Base-by-base conservation (phyloP, 2,888 invertebrate species). In the Trichopria drosophilae region DNA sequence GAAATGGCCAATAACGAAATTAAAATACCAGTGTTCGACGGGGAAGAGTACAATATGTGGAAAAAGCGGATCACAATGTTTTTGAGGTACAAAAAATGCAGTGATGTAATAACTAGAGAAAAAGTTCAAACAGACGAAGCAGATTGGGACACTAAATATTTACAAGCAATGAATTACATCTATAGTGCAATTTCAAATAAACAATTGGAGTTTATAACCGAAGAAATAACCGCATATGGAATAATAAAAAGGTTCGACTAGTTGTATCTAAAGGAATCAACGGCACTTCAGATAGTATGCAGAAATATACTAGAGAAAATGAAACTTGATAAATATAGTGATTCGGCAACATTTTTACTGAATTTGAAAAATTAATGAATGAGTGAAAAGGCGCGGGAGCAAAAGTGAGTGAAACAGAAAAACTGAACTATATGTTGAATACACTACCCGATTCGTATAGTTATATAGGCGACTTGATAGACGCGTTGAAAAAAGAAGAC, bases 211-310 rank as follows among this genome's bases (percentile, higher is more conserved):
- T n/a, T n/a, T n/a, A n/a, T n/a, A n/a, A n/a, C n/a, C n/a, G n/a
- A n/a, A n/a, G n/a, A n/a, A n/a, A n/a, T n/a, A n/a, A n/a, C n/a
- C n/a, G n/a, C n/a, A n/a, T n/a, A n/a, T n/a, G n/a, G n/a, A n/a
- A n/a, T n/a, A n/a, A n/a, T n/a, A n/a, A n/a, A n/a, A 28, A 63
- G 62, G 24, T 59, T 65, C 29, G 60, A 65, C 36, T 36, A 52
- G 13, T 6, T 60, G 12, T 61, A 62, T 32, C 34, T 50, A 13
- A 57, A 53, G 18, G 53, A 63, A 42, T 62, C 60, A 10, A 61
- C 59, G 19, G 60, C 61, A 1, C 23, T 64, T n/a, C 60, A 64
- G 31, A 62, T 65, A 9, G 28, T 57, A 3, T 57, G 45, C 15
- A 45, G 62, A 52, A 62, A 62, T 31, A 62, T 52, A 34, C 36